Conservation (phyloP, 2,797 vertebrate genomes). For the Chloroceryle amazona region DNA sequence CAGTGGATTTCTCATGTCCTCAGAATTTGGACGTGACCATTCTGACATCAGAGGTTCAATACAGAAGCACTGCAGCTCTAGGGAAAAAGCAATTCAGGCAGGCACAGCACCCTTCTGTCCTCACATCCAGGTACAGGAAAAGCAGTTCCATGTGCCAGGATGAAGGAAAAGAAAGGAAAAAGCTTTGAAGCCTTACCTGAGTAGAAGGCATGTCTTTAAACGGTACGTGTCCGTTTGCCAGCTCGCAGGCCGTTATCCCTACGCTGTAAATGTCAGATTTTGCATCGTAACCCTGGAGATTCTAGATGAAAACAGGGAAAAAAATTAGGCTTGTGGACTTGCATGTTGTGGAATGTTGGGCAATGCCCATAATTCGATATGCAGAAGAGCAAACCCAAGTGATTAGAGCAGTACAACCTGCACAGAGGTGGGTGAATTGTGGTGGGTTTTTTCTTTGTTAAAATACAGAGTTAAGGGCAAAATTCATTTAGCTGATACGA, state of each 20-base stretch:
- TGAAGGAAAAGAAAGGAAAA: neutral
- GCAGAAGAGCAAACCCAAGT: neutral
- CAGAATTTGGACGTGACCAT: neutral
- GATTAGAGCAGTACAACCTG: neutral
- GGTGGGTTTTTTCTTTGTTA: neutral
- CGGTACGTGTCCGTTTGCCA: constrained; percentile 97
- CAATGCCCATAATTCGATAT: rapidly evolving
- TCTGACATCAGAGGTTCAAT: neutral
- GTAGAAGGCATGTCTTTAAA: constrained; percentile 99
- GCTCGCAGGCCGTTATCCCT: constrained; percentile 96
- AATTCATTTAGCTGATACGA: neutral
- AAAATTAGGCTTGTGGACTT: neutral
- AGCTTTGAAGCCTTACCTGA: constrained; percentile 82
- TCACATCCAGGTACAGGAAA: neutral
- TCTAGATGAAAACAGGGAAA: constrained; percentile 77
- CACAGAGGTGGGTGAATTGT: neutral
- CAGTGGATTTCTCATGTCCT: neutral
- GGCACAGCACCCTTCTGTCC: neutral
- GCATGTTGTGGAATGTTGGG: neutral
- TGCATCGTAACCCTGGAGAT: constrained; percentile 89
- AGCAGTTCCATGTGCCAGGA: neutral
- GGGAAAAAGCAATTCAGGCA: neutral
- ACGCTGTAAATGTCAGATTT: constrained; percentile 98
- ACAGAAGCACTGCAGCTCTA: neutral
- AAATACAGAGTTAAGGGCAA: neutral